Percentiles rank a stretch among this genome's conserved stretches.
These are phyloP conservation scores for Misgurnus mizolepis DNA, from an alignment of 2,113 vertebrate genomes.

Conservation along the genomic window DNA sequence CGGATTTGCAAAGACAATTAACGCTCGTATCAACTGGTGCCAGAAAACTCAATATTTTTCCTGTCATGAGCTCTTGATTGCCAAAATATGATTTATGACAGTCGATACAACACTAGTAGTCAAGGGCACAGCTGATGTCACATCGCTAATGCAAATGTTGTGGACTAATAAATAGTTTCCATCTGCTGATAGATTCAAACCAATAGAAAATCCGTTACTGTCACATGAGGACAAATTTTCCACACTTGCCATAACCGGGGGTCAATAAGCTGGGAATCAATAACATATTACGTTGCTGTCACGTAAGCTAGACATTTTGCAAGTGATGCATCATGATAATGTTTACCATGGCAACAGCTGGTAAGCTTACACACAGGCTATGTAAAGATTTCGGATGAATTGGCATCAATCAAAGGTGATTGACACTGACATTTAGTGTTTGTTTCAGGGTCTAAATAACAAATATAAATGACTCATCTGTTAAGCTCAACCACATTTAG, in stretches of 20 bases:
- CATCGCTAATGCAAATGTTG: neutral
- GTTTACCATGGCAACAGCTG: slow-evolving; percentile 16
- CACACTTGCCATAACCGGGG: neutral
- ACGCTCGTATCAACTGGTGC: neutral
- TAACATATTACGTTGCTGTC: neutral
- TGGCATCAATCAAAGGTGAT: neutral
- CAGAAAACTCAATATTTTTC: slow-evolving; percentile 20
- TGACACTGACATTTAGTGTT: slow-evolving; percentile 21
- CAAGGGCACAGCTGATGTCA: neutral
- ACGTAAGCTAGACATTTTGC: neutral
- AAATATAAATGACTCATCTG: neutral
- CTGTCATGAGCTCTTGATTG: slow-evolving; percentile 15
- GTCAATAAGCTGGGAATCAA: slow-evolving; percentile 15
- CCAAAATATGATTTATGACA: neutral
- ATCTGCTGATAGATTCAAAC: neutral
- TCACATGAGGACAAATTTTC: neutral
- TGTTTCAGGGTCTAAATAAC: neutral
- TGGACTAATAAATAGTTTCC: slow-evolving; percentile 16
- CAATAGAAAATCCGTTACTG: neutral
- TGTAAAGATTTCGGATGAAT: neutral
- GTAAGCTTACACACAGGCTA: neutral
- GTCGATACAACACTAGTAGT: neutral
- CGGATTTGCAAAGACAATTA: neutral
- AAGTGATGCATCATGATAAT: slow-evolving; percentile 7
- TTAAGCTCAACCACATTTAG: neutral